Base-by-base conservation (phyloP, 37 sponge, comb jelly and placozoan genomes). In the Sycon ciliatum region DNA sequence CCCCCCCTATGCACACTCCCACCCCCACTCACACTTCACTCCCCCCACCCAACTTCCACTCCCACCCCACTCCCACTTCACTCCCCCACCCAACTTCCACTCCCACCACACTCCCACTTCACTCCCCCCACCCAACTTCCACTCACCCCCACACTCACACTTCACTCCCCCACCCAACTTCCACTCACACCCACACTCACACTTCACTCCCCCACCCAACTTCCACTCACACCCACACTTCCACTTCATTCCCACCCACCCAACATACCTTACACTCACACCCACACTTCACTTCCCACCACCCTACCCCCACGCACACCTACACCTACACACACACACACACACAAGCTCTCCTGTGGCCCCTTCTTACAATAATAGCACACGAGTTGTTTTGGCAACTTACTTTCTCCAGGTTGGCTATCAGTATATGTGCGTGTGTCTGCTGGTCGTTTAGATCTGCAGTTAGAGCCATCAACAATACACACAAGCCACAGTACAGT, bases 261-360 rank as follows among this genome's bases (percentile, higher is more conserved):
- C 32, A 22, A 31, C 31, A 31, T 2, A 3, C 35, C 3, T 4
- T 34, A 22, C 67, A 3, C 67, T 6, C 7, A 22, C 32, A 22
- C 67, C 35, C 67, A 2, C 32, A 22, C 67, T 4, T 4, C 35
- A 31, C 35, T 34, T 33, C 67, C 2, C 31, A 22, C 67, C 32
- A 31, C 35, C 67, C 67, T 34, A 3, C 67, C 4, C 32, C 67
- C 67, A n/a, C n/a, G n/a, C n/a, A n/a, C n/a, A n/a, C n/a, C n/a
- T n/a, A n/a, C n/a, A n/a, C n/a, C n/a, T n/a, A n/a, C n/a, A n/a
- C n/a, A n/a, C n/a, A n/a, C n/a, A n/a, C n/a, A n/a, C n/a, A n/a
- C n/a, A n/a, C n/a, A 3, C 7, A 31, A 3, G 23, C 67, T 6
- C 13, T 9, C 13, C 9, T 11, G 9, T 23, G 11, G 22, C 23